These are phyloP conservation scores for Setophaga petechia DNA, from an alignment of 2,113 vertebrate species.

Conservation along the genomic window DNA sequence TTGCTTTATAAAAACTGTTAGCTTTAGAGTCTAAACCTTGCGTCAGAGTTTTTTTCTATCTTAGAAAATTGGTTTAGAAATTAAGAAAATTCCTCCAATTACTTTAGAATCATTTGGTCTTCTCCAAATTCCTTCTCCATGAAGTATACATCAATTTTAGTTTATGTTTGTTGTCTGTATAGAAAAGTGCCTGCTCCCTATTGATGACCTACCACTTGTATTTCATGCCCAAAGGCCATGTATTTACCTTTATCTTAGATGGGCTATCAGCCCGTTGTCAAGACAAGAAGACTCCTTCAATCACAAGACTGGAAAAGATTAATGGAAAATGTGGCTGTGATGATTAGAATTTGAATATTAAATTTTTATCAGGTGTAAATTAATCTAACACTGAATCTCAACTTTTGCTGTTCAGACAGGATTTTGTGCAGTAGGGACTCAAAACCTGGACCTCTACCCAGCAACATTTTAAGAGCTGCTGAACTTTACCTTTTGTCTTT, in stretches of 20 bases:
- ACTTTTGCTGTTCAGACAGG: not conserved
- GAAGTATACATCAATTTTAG: not conserved
- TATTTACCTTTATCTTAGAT: constrained; percentile 39
- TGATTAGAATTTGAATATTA: constrained; percentile 56
- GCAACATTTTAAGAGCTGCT: not conserved
- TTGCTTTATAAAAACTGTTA: not conserved
- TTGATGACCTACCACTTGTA: not conserved
- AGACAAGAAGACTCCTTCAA: constrained; percentile 40
- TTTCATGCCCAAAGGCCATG: not conserved
- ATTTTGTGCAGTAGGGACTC: constrained; percentile 10
- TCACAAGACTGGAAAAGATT: constrained; percentile 44
- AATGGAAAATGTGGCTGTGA: constrained; percentile 38
- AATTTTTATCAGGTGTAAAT: constrained; percentile 56
- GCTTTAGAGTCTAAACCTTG: not conserved
- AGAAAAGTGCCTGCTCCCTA: not conserved
- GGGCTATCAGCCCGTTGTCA: not conserved
- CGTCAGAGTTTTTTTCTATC: not conserved
- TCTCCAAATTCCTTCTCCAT: not conserved
- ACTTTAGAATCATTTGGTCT: not conserved
- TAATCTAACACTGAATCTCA: constrained; percentile 51
- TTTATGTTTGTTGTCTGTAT: not conserved
- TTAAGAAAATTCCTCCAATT: not conserved
- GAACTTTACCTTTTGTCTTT: not conserved
- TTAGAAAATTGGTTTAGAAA: not conserved
- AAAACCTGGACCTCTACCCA: not conserved